Conservation (phyloP, 2,113 vertebrate species). For the Labeo rohita region DNA sequence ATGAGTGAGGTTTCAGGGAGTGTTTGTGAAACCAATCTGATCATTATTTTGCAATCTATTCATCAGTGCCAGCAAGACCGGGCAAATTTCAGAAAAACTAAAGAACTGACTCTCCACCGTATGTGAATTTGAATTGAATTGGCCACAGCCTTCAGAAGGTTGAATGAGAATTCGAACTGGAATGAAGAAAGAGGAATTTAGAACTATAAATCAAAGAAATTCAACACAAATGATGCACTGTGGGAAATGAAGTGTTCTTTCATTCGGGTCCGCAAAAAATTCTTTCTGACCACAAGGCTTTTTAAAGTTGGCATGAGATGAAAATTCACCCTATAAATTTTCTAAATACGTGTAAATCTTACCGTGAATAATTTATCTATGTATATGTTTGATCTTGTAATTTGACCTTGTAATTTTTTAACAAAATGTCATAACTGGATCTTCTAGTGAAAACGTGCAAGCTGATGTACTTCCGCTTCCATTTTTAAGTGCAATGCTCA, state of each 20-base stretch:
- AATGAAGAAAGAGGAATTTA: neutral
- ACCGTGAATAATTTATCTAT: neutral
- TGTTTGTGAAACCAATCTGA: neutral
- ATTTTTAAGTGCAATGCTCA: no score
- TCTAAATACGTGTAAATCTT: neutral
- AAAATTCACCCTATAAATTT: neutral
- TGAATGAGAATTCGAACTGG: neutral
- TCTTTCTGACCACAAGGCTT: neutral
- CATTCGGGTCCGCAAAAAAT: neutral
- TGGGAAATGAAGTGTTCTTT: neutral
- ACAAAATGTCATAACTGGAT: neutral
- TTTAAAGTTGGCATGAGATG: neutral
- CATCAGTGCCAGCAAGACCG: neutral
- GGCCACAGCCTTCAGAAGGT: neutral
- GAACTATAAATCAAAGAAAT: neutral
- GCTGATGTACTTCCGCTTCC: neutral
- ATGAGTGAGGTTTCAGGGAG: neutral
- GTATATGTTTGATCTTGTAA: neutral
- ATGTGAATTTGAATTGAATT: neutral
- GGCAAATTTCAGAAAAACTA: neutral
- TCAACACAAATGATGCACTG: neutral
- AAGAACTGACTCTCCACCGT: neutral
- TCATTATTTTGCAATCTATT: neutral
- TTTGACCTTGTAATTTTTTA: no score
- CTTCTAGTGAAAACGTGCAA: neutral